Evolutionary conservation across 2,888 invertebrate species (phyloP).

Genomic region (Ditula angustiorana): DNA sequence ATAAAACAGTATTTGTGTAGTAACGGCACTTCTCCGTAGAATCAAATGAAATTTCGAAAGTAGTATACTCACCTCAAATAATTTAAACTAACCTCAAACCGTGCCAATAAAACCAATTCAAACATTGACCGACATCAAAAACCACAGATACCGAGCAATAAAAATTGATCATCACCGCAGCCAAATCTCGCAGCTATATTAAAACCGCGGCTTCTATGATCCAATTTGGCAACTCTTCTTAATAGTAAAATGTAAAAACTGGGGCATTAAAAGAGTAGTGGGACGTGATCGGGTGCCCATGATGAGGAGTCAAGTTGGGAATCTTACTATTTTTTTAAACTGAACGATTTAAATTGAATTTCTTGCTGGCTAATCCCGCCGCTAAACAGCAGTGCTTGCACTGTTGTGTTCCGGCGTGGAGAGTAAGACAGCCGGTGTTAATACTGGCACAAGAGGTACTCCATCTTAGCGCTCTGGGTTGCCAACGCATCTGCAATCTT

Average conservation of each 20-base stretch:
- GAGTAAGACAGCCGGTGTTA: too few relatives aligned
- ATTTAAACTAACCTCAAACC: background rate
- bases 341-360: too few relatives aligned
- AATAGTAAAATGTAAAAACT: conserved; percentile 49
- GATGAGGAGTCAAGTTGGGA: background rate
- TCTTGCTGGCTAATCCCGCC: too few relatives aligned
- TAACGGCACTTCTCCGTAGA: too few relatives aligned
- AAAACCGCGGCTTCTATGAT: conserved; percentile 46
- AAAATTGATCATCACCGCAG: conserved; percentile 48
- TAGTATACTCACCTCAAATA: background rate
- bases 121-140: conserved; percentile 1
- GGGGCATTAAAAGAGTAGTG: conserved; percentile 48
- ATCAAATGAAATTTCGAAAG: too few relatives aligned
- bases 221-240: conserved; percentile 55
- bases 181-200: conserved; percentile 47
- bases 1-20: too few relatives aligned
- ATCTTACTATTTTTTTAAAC: background rate
- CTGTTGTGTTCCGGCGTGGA: too few relatives aligned
- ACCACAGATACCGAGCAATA: conserved; percentile 36
- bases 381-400: too few relatives aligned
- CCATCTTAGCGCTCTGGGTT: too few relatives aligned
- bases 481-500: too few relatives aligned
- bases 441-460: too few relatives aligned
- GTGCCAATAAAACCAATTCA: conserved; percentile 4
- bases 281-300: conserved; percentile 35